Conservation (phyloP, 2,113 vertebrate genomes). For the Crocuta crocuta region DNA sequence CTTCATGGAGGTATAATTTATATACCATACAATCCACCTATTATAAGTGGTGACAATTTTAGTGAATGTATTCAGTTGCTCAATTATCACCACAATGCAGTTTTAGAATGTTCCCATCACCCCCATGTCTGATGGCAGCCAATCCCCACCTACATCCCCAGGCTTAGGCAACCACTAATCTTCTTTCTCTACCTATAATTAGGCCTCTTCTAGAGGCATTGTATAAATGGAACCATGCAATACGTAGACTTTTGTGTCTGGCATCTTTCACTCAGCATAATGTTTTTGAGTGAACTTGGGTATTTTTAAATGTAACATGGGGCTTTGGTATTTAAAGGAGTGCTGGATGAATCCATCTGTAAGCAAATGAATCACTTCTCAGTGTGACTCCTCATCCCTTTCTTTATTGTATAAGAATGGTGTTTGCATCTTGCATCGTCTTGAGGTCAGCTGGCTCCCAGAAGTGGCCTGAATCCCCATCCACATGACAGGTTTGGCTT, state of each 20-base stretch:
- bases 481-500: not conserved
- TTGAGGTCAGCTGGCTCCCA: not conserved
- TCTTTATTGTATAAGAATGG: not conserved
- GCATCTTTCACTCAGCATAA: not conserved
- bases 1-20: not conserved
- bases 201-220: constrained; percentile 43
- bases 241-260: not conserved
- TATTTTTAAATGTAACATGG: constrained; percentile 47
- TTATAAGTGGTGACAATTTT: not conserved
- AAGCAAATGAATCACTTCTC: constrained; percentile 12
- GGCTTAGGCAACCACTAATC: not conserved
- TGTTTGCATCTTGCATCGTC: not conserved
- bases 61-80: not conserved
- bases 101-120: not conserved
- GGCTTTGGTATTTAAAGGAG: constrained; percentile 53
- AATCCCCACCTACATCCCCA: not conserved
- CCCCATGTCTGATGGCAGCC: not conserved
- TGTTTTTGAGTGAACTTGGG: not conserved
- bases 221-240: not conserved
- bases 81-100: not conserved
- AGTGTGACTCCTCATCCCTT: not conserved
- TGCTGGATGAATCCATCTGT: not conserved
- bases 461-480: not conserved
- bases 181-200: not conserved
- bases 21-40: not conserved